Conservation (phyloP, 92 coral and sea anemone genomes). For the Paramuricea clavata region DNA sequence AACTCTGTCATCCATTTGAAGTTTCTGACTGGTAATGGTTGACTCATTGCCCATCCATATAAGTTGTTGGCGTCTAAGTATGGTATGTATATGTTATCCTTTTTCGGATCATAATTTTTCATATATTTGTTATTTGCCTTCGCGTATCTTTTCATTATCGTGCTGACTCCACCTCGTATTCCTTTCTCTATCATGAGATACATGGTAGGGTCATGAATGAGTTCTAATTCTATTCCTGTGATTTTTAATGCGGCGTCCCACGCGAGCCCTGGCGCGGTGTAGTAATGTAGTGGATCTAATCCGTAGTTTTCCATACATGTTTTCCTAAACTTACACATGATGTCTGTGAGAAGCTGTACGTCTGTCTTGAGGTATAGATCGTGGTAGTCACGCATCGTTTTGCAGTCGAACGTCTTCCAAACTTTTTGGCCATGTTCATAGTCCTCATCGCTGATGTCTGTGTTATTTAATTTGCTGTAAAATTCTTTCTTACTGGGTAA, state of each 20-base stretch:
- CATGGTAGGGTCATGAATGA: constrained; percentile 20
- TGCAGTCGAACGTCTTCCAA: not conserved
- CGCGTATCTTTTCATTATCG: not conserved
- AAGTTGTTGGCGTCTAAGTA: no score
- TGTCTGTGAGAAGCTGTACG: constrained; percentile 22
- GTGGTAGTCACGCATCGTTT: constrained; percentile 12
- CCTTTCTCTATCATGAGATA: not conserved
- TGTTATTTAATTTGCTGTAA: not conserved
- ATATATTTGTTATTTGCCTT: not conserved
- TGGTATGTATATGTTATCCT: no score
- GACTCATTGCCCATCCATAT: no score
- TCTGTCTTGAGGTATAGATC: constrained; percentile 27
- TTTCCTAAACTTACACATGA: constrained; percentile 2
- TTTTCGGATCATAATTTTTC: not conserved
- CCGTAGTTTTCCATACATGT: constrained; percentile 9
- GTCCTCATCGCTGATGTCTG: not conserved
- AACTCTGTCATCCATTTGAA: no score
- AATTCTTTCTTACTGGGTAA: not conserved
- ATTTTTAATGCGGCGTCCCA: constrained; percentile 41
- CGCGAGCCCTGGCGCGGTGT: constrained; percentile 32
- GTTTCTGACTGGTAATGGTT: no score
- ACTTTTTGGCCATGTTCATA: not conserved
- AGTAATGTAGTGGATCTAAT: constrained; percentile 15
- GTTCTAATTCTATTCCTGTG: not conserved
- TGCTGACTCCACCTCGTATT: constrained; percentile 6